Evolutionary conservation across 2,113 vertebrate genomes (phyloP).

Genomic region (Lepisosteus osseus): DNA sequence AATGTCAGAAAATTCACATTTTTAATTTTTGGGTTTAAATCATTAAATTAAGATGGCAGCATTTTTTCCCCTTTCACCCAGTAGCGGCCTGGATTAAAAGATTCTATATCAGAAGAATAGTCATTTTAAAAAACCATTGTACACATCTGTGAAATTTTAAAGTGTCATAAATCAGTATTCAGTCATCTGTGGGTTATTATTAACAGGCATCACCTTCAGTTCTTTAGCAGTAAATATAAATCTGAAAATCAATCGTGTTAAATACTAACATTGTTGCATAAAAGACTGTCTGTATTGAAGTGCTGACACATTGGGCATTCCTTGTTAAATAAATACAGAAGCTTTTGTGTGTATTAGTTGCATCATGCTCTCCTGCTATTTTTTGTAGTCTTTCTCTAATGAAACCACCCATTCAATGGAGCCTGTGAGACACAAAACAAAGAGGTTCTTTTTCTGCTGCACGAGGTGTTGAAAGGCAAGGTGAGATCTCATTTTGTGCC

Average conservation of each 20-base stretch:
- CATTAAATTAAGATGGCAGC: not conserved
- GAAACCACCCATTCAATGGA: not conserved
- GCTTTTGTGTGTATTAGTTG: conserved; percentile 18
- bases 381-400: not conserved
- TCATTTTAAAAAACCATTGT: too few species aligned
- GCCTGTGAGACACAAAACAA: not conserved
- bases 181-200: not conserved
- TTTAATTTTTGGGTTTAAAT: conserved; percentile 44
- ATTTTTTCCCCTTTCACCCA: not conserved
- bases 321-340: conserved; percentile 15
- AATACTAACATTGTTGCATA: not conserved
- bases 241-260: conserved; percentile 5
- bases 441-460: conserved; percentile 11
- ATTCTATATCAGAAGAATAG: too few species aligned
- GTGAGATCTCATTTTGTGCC: not conserved
- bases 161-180: too few species aligned
- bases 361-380: not conserved
- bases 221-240: not conserved
- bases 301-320: not conserved
- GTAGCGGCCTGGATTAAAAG: too few species aligned
- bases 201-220: conserved; percentile 13
- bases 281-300: not conserved
- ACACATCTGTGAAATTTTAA: too few species aligned
- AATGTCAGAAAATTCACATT: conserved; percentile 43
- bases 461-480: conserved; percentile 3